Evolutionary conservation across 2,888 invertebrate genomes (phyloP), one percentile per base, ranked within the genome.

Genomic region (Physocephala rufipes): DNA sequence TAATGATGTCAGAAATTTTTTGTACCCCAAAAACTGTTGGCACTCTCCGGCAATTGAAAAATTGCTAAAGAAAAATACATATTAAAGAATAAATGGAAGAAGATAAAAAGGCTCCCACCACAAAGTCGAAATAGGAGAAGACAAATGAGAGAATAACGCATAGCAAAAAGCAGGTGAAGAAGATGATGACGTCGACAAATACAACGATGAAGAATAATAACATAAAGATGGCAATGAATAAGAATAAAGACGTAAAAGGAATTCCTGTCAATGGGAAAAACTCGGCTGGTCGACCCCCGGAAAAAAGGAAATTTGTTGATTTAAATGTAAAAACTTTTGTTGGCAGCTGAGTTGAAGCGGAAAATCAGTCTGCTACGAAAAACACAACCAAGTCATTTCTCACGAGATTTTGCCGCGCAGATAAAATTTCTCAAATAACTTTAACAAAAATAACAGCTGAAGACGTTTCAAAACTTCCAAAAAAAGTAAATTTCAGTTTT

Each of bases 1-100:
- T 71, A 69, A 70, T 67, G 70, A 65, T 71, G 71, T 63, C 70
- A 73, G 74, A 74, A 73, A 71, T 4, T 36, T 36, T 36, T 36
- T 36, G n/a, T n/a, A n/a, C n/a, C n/a, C 9, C 36, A 4, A 36
- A 36, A 36, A 36, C 9, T 36, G 4, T 9, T 36, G 5, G 4
- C 36, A 9, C 36, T 36, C 36, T 36, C 36, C 9, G 7, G 49
- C 49, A 49, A 49, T 49, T 15, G 58, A 24, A 58, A 58, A 58
- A 58, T 58, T 24, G 28, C 16, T 58, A 26, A 24, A 15, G 26
- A 58, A 24, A 58, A n/a, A n/a, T n/a, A n/a, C n/a, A n/a, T n/a
- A n/a, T n/a, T n/a, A n/a, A n/a, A 58, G 24, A 49, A 49, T 28
- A 24, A 3, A 2, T 26, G 12, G 19, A 19, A 5, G 49, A 3